Conservation (phyloP, 2,113 vertebrate genomes). For the Archocentrus centrarchus region DNA sequence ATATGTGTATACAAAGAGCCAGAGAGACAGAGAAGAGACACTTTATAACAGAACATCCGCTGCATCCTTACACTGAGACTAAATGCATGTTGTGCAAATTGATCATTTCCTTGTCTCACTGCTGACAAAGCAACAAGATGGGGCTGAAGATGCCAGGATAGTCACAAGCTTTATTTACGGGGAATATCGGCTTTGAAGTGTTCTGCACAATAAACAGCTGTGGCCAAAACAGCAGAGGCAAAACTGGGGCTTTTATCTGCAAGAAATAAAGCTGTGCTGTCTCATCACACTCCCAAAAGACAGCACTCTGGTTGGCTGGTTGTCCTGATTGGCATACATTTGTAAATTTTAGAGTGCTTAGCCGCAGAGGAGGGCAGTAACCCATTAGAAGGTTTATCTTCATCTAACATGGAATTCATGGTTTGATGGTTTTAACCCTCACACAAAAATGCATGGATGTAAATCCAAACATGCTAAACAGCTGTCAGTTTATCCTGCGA, state of each 20-base stretch:
- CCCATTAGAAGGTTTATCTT: not conserved
- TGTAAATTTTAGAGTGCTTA: slow-evolving; percentile 20
- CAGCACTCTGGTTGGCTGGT: slow-evolving; percentile 21
- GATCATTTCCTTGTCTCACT: slow-evolving; percentile 21
- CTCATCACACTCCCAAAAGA: slow-evolving; percentile 39
- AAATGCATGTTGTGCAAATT: slow-evolving; percentile 19
- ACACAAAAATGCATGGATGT: not conserved
- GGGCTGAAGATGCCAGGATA: not conserved
- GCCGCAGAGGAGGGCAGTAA: slow-evolving; percentile 10
- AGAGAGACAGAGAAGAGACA: not conserved
- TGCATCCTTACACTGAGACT: not conserved
- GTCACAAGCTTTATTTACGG: slow-evolving; percentile 18
- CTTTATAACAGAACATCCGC: not conserved
- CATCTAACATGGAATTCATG: not conserved
- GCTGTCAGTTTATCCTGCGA: not conserved
- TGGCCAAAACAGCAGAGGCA: slow-evolving; percentile 1
- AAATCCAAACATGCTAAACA: not conserved
- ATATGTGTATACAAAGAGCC: not conserved
- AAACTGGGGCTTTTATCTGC: slow-evolving; percentile 20
- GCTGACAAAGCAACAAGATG: slow-evolving; percentile 15
- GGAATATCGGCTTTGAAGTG: not conserved
- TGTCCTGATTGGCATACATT: slow-evolving; percentile 41
- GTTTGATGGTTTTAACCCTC: not conserved
- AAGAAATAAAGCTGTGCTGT: slow-evolving; percentile 42
- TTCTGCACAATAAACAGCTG: not conserved